These are phyloP conservation scores for Amorpha juglandis DNA, from an alignment of 2,888 invertebrate genomes.

Conservation along the genomic window DNA sequence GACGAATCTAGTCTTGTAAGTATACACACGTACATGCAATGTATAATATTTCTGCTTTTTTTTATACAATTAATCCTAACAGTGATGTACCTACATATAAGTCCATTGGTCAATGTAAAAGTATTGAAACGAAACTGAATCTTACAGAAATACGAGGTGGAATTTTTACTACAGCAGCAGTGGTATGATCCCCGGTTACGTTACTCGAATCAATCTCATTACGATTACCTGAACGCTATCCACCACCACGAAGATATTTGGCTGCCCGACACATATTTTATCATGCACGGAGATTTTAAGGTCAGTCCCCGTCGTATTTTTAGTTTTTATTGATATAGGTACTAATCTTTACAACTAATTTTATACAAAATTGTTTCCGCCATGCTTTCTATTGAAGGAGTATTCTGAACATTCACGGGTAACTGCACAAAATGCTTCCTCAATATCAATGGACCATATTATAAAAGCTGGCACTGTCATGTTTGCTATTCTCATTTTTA, in stretches of 20 bases:
- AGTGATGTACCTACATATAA: background rate
- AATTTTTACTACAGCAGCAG: conserved; percentile 96
- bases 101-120: background rate
- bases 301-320: conserved; percentile 52
- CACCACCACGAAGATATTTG: conserved; percentile 96
- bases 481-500: conserved; percentile 48
- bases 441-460: conserved; percentile 58
- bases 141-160: conserved; percentile 96
- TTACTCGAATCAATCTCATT: conserved; percentile 94
- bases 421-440: conserved; percentile 68
- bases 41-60: conserved; percentile 24
- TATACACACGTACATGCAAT: conserved; percentile 45
- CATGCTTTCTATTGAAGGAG: conserved; percentile 72
- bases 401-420: conserved; percentile 73
- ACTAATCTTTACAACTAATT: conserved; percentile 42
- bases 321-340: conserved; percentile 1
- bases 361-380: conserved; percentile 66
- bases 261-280: conserved; percentile 97
- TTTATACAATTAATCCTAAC: conserved; percentile 9
- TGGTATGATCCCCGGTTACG: conserved; percentile 96
- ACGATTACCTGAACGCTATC: conserved; percentile 95
- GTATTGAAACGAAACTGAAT: conserved; percentile 1
- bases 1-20: conserved; percentile 98
- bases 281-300: conserved; percentile 98
- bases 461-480: conserved; percentile 61